Base-by-base conservation (phyloP, 2,888 invertebrate genomes). In the Chrysotoxum bicinctum region DNA sequence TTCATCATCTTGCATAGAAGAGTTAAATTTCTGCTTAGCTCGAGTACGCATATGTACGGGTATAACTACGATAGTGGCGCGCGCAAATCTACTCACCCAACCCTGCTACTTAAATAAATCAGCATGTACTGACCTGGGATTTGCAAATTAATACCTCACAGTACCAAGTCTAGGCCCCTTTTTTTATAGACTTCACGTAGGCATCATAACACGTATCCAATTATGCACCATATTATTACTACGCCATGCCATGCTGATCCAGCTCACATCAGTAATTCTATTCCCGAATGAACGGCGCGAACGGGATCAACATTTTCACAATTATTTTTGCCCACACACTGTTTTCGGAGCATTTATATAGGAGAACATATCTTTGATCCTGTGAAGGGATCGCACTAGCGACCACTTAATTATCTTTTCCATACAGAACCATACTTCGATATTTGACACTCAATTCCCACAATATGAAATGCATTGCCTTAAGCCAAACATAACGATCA, bases 41-140 rank as follows among this genome's bases (percentile, higher is more conserved):
- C 32, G 35, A 43, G 9, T 58, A 60, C 35, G 48, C 45, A 40
- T 40, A 45, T 1, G 19, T 23, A 50, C 7, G 1, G 8, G 8
- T n/a, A 21, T 14, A 12, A 43, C 19, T n/a, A 40, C 21, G n/a
- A n/a, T 62, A 23, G 45, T 52, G 56, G 45, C 19, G 30, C 40
- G 60, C 66, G 64, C 72, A 69, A 76, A 81, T 76, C 80, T 58
- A 68, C 62, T 76, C 80, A 81, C 76, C 85, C 80, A 80, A 81
- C 76, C 76, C 76, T 76, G 85, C 76, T 81, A 81, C 81, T 85
- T 81, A 85, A 85, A 85, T 85, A 85, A 85, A 85, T 85, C 85
- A 85, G 80, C 62, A 85, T 73, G 76, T 72, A 32, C 56, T 69
- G 81, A 73, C 68, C 76, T 58, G 72, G 43, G 60, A 73, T 80